Evolutionary conservation across 2,113 vertebrate species (phyloP).

Genomic region (Spilogale gracilis): DNA sequence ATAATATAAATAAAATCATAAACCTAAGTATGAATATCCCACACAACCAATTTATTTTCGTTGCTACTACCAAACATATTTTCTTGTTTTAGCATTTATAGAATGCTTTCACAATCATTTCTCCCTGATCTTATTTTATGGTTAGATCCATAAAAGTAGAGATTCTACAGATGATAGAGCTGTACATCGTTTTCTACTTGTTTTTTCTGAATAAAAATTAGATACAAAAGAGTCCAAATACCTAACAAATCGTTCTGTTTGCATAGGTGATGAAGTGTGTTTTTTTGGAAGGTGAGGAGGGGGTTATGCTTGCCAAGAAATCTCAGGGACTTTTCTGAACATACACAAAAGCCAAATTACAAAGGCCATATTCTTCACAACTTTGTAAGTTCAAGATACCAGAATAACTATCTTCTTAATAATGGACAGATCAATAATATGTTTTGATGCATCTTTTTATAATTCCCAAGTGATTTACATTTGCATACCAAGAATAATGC

Average conservation of each 20-base stretch:
- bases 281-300: background rate
- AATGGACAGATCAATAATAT: background rate
- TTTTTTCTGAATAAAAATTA: background rate
- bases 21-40: background rate
- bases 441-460: background rate
- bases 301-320: background rate
- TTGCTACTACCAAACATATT: background rate
- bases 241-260: background rate
- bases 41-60: background rate
- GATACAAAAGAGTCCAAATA: background rate
- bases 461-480: background rate
- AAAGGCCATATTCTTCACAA: background rate
- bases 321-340: background rate
- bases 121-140: background rate
- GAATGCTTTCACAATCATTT: background rate
- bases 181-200: background rate
- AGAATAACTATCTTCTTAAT: background rate
- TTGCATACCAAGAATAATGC: background rate
- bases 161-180: background rate
- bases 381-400: background rate
- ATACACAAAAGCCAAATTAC: background rate
- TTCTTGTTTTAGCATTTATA: background rate
- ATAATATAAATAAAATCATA: conserved; percentile 48
- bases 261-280: background rate
- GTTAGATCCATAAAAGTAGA: background rate